phyloP scores from a whole-genome alignment of 1,140 invertebrate genomes.

The Himalopsyche phryganea region DNA sequence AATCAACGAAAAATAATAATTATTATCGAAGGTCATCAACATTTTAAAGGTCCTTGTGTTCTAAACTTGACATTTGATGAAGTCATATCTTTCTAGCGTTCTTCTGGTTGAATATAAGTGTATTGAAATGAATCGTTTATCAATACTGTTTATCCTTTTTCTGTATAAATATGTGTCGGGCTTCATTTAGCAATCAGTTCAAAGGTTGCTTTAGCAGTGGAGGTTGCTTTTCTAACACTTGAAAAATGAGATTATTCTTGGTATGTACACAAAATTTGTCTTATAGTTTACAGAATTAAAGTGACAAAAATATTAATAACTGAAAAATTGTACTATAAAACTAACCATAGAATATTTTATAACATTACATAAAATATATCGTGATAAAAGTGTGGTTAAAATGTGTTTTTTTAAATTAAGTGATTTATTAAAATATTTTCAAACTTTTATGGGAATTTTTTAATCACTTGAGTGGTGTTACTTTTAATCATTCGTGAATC shows the following conservation, averaged over 20 bases:
- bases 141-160: conserved; percentile 37
- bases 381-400: too few relatives aligned
- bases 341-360: too few relatives aligned
- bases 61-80: conserved; percentile 6
- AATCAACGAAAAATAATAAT: background rate
- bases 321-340: too few relatives aligned
- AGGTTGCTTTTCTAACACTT: background rate
- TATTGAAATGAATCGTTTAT: conserved; percentile 18
- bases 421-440: too few relatives aligned
- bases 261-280: background rate
- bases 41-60: conserved; percentile 6
- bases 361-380: too few relatives aligned
- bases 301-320: too few relatives aligned
- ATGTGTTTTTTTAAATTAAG: too few relatives aligned
- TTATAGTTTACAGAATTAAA: too few relatives aligned
- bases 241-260: background rate
- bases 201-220: too few relatives aligned
- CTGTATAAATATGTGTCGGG: conserved; percentile 41
- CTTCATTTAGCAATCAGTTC: background rate
- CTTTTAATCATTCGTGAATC: too few relatives aligned
- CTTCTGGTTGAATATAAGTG: background rate
- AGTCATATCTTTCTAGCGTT: background rate
- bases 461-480: too few relatives aligned
- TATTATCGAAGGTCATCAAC: conserved; percentile 5
- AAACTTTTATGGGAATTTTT: too few relatives aligned